Conservation (phyloP, 2,888 invertebrate species). For the Scotopteryx bipunctaria region DNA sequence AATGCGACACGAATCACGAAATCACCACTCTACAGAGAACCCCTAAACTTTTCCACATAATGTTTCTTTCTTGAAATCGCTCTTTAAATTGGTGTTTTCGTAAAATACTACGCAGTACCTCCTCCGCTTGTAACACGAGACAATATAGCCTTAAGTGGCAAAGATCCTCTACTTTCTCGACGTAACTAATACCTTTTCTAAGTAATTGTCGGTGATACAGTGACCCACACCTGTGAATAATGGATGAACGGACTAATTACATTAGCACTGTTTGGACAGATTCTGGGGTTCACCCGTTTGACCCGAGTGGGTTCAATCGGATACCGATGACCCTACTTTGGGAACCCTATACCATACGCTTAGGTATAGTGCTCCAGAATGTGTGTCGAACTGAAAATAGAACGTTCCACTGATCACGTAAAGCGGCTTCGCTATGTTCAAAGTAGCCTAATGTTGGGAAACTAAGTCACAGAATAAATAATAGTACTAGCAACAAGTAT, state of each 20-base stretch:
- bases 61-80: too few species aligned
- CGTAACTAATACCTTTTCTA: conserved; percentile 55
- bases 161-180: conserved; percentile 32
- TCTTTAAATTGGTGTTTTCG: background rate
- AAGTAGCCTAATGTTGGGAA: too few species aligned
- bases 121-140: conserved; percentile 2
- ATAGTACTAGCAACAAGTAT: too few species aligned
- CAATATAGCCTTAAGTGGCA: conserved; percentile 4
- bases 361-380: background rate
- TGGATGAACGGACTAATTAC: conserved; percentile 46
- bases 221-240: conserved; percentile 54
- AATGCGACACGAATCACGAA: too few species aligned
- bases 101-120: background rate
- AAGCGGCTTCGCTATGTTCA: too few species aligned
- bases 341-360: background rate
- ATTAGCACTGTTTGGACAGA: conserved; percentile 29
- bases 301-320: conserved; percentile 12
- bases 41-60: too few species aligned
- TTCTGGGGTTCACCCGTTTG: conserved; percentile 15
- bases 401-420: too few species aligned
- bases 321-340: background rate
- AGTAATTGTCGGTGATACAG: conserved; percentile 56
- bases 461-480: too few species aligned
- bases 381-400: background rate
- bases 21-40: too few species aligned